Evolutionary conservation across 2,888 invertebrate species (phyloP).

Genomic region (Acronicta aceris): DNA sequence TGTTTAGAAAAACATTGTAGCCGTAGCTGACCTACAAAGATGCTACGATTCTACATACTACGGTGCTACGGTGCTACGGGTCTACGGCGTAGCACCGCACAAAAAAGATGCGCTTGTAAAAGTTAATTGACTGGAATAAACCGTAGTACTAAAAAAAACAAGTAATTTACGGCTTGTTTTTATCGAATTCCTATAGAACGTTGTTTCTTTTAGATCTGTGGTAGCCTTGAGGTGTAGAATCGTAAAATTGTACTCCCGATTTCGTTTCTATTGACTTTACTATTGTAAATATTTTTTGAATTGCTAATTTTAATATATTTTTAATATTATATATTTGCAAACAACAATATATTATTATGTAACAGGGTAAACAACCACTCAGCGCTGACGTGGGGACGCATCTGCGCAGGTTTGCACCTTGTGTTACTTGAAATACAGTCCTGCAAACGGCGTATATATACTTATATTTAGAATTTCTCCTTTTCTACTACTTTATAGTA

Average conservation of each 20-base stretch:
- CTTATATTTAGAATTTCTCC: too few relatives aligned
- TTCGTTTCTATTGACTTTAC: constrained; percentile 16
- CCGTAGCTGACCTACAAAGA: constrained; percentile 59
- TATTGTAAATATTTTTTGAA: neutral
- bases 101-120: constrained; percentile 65
- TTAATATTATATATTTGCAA: too few relatives aligned
- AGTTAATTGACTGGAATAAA: constrained; percentile 67
- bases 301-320: constrained; percentile 1
- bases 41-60: constrained; percentile 54
- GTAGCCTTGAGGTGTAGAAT: constrained; percentile 30
- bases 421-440: too few relatives aligned
- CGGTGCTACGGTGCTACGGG: constrained; percentile 42
- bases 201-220: constrained; percentile 47
- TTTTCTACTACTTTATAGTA: constrained; percentile 14
- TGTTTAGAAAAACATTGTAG: constrained; percentile 49
- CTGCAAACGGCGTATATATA: too few relatives aligned
- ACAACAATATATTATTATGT: too few relatives aligned
- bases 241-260: constrained; percentile 31
- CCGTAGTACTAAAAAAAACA: constrained; percentile 53
- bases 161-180: constrained; percentile 56
- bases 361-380: too few relatives aligned
- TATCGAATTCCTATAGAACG: constrained; percentile 53
- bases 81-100: constrained; percentile 63
- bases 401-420: too few relatives aligned
- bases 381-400: too few relatives aligned